Base-by-base conservation (phyloP, 2,797 vertebrate species). In the Artibeus jamaicensis region DNA sequence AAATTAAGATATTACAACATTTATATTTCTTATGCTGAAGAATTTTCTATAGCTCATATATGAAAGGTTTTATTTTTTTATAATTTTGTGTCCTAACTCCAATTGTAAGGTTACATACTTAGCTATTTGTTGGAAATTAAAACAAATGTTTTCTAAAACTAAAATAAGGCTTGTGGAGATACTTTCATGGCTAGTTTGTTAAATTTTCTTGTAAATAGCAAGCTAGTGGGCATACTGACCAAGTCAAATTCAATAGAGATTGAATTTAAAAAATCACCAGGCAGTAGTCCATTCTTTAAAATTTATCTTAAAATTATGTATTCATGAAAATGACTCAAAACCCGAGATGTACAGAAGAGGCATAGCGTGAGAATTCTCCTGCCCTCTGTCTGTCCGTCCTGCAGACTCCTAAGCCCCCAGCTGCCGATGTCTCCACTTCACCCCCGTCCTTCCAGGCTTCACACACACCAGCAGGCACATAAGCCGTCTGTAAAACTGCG, bases 291-390 rank as follows among this genome's bases (percentile, higher is more conserved):
- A 46, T 29, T 85, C 29, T 77, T 81, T 89, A 55, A 65, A 57
- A 39, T 95, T 95, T 39, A 71, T 93, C 70, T 92, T 65, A 37
- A 93, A 88, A 67, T 82, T 81, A 2, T 10, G 34, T 57, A 70
- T 29, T 85, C 1, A 21, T 50, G 50, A 90, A 71, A 85, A 76
- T 77, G 77, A 65, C 57, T 95, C 74, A 73, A 22, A 81, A 94
- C 68, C 91, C 59, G n/a, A 62, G 62, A 90, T 46, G 34, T 59
- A 39, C 34, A 55, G 39, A 76, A 65, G 46, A 57, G 21, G 32
- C 5, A 16, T 18, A 9, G 2, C 3, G 0, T 65, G 85, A 84
- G 82, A 48, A 62, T 22, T 44, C 22, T 44, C 5, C 4, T 37
- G 48, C 42, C 4, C 46, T 62, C 10, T 22, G 12, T 55, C 46